Conservation (phyloP, 2,113 vertebrate species). For the Ictalurus punctatus region DNA sequence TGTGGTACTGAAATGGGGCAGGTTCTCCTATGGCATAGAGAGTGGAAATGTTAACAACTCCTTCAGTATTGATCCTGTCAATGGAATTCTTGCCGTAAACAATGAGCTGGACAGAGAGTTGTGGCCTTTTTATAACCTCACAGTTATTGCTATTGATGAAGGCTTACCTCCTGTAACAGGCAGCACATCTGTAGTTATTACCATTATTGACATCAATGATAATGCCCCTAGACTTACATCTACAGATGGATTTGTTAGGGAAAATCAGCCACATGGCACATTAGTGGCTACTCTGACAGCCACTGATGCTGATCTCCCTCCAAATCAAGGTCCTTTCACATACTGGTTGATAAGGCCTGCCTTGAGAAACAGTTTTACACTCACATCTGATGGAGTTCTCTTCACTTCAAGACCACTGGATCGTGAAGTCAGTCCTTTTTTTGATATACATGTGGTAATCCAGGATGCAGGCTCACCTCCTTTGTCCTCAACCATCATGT, state of each 20-base stretch:
- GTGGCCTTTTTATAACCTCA: conserved; percentile 72
- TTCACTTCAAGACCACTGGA: conserved; percentile 66
- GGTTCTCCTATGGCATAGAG: conserved; percentile 66
- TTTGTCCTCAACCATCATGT: conserved; percentile 66
- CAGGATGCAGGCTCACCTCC: conserved; percentile 71
- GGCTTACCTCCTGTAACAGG: conserved; percentile 70
- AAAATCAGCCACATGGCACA: conserved; percentile 73
- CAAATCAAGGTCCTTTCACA: conserved; percentile 73
- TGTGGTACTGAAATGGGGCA: conserved; percentile 65
- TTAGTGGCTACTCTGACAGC: conserved; percentile 66
- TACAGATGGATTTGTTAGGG: conserved; percentile 63
- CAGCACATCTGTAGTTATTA: conserved; percentile 64
- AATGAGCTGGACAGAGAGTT: conserved; percentile 71
- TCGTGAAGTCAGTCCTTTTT: conserved; percentile 61
- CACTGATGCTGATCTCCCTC: conserved; percentile 69
- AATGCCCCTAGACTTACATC: conserved; percentile 65
- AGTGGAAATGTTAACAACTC: conserved; percentile 68
- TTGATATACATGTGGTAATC: conserved; percentile 63
- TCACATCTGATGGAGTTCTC: conserved; percentile 71
- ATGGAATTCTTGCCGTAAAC: conserved; percentile 66
- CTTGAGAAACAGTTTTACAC: conserved; percentile 58
- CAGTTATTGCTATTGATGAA: conserved; percentile 68
- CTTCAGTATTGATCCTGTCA: conserved; percentile 66
- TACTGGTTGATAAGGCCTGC: conserved; percentile 67
- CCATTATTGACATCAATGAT: conserved; percentile 72